Evolutionary conservation across 2,797 vertebrate genomes (phyloP), one percentile per base, ranked within the genome.

Genomic region (Characodon lateralis): DNA sequence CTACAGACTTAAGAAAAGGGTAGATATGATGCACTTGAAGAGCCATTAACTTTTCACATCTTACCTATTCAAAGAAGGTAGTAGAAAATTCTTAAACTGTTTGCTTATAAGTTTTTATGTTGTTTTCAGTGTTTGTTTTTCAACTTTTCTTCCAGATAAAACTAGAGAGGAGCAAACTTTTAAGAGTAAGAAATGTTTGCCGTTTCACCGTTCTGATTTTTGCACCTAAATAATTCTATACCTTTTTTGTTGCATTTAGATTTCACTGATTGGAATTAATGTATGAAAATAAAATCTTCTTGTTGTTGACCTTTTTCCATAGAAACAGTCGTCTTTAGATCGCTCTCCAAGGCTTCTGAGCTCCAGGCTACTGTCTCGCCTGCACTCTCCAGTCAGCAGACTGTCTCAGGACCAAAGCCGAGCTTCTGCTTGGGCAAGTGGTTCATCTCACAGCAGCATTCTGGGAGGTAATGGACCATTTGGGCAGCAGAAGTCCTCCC

Each of bases 161-260:
- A 94, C 85, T 95, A 87, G 95, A 96, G 86, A 91, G 94, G 70
- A 95, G 91, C 83, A 96, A 95, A 92, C 85, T 96, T 56, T 88
- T 95, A 80, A 87, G 88, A 73, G 95, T 96, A 89, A 95, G 95
- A 65, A 73, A 26, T 35, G 0, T 13, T 28, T 13, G 78, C 72
- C 28, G 58, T 73, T 73, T 16, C 55, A 26, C 16, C 76, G 16
- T 31, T 69, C 77, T 4, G 9, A 16, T 3, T 16, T 16, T 50
- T 50, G 12, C 13, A 70, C 53, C 46, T 41, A 35, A 48, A 43
- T n/a, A 6, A 73, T 55, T 14, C 26, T 5, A 13, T 74, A 2
- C 26, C 35, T 6, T 75, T 78, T 2, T 63, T 51, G 18, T 39
- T 26, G 71, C 46, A 75, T 51, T 68, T 73, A 24, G 9, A 16